Evolutionary conservation across 2,113 vertebrate species (phyloP), one percentile per base, ranked within the genome.

Genomic region (Thunnus thynnus): DNA sequence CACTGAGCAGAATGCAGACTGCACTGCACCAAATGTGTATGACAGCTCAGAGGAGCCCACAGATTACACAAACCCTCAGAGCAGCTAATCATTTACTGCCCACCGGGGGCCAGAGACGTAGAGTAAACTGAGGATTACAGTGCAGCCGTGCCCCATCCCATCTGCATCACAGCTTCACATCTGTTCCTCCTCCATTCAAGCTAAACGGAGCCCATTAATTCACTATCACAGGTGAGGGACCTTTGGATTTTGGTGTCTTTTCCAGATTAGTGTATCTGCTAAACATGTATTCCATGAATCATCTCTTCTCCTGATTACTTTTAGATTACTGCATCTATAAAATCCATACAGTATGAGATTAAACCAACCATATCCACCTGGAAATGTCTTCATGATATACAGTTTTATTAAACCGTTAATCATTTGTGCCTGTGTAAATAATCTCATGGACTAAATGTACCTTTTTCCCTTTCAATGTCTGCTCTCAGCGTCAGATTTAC

Each of bases 11-110:
- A 69, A 32, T 16, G 2, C 60, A 76, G 20, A 56, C 62, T 16
- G n/a, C 22, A 60, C 32, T 76, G 56, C 62, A 62, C 60, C 55
- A 64, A 76, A 72, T 22, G 11, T 58, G 56, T 9, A 48, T 6
- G 67, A 57, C 80, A 68, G 67, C 62, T 44, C 44, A 66, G 63
- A 55, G 55, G 58, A 60, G 44, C 67, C 32, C 72, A 30, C 77
- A 78, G 36, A 75, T 86, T 52, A 82, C 55, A 25, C 60, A 67
- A 58, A 86, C 55, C 44, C 64, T 84, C 81, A 72, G 72, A 76
- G 51, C 66, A 80, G 47, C 84, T 61, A 69, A 76, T 69, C 51
- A 68, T 82, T 76, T 73, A 86, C 51, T 64, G 66, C 25, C 57
- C 65, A 48, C 20, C 5, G 4, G 71, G 63, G 60, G 32, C 50